Conservation (phyloP, 92 coral and sea anemone genomes). For the Porites evermanni region DNA sequence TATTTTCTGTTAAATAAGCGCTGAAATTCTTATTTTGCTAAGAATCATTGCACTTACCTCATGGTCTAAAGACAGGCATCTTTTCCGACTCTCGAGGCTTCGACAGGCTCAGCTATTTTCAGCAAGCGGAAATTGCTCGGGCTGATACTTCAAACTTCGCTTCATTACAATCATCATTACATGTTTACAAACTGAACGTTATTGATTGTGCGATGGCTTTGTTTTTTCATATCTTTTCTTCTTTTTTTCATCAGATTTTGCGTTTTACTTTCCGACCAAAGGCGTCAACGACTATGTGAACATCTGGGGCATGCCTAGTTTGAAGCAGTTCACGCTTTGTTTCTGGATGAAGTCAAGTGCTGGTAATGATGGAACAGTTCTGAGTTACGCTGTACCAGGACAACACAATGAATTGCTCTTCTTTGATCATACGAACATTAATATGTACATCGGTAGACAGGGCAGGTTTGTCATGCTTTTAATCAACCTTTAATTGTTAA, state of each 20-base stretch:
- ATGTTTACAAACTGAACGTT: no score
- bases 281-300: neutral
- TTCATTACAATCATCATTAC: no score
- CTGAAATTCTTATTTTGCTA: no score
- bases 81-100: no score
- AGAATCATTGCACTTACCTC: no score
- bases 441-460: neutral
- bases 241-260: neutral
- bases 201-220: no score
- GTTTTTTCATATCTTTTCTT: neutral
- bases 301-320: constrained; percentile 25
- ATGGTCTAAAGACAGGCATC: no score
- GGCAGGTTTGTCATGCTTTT: neutral
- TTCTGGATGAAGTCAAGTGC: constrained; percentile 30
- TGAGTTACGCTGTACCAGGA: constrained; percentile 11
- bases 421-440: neutral
- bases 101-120: no score
- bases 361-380: neutral
- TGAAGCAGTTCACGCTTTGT: constrained; percentile 13
- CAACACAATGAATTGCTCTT: neutral
- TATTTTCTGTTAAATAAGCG: no score
- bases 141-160: no score
- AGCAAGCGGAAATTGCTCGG: no score
- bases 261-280: constrained; percentile 19
- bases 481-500: neutral